These are phyloP conservation scores for Chloroceryle inda DNA, from an alignment of 2,797 vertebrate genomes.

Conservation along the genomic window DNA sequence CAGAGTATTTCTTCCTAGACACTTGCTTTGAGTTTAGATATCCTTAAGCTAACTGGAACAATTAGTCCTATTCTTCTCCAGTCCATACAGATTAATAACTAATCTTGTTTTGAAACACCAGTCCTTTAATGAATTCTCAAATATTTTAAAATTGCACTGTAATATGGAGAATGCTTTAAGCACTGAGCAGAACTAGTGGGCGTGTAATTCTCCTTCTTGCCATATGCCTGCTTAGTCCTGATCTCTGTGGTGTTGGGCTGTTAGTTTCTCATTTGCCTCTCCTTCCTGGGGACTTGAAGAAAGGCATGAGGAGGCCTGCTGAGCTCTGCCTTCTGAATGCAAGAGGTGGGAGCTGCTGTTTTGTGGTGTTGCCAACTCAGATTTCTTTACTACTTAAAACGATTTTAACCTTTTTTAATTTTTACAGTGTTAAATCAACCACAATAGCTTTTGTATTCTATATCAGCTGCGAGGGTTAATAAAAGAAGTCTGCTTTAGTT, in stretches of 20 bases:
- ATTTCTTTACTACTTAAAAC: background rate
- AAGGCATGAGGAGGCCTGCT: background rate
- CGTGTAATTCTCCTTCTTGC: background rate
- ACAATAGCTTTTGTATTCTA: background rate
- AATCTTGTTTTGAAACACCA: background rate
- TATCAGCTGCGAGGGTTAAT: background rate
- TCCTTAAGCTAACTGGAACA: background rate
- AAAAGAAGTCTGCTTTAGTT: background rate
- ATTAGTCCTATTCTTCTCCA: background rate
- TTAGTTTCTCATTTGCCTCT: background rate
- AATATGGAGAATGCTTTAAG: background rate
- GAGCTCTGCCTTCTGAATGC: background rate
- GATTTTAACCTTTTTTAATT: background rate
- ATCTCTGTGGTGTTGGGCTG: background rate
- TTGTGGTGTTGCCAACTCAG: background rate
- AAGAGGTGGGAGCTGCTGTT: background rate
- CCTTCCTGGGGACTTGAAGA: background rate
- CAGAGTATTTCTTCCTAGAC: background rate
- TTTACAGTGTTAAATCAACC: background rate
- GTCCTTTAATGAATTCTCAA: background rate
- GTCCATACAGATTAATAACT: background rate
- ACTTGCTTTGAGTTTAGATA: background rate
- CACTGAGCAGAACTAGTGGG: background rate
- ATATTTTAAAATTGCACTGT: background rate
- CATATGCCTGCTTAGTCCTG: background rate